phyloP scores from a whole-genome alignment of 1,140 invertebrate genomes.

The Drosophila quadrilineata region DNA sequence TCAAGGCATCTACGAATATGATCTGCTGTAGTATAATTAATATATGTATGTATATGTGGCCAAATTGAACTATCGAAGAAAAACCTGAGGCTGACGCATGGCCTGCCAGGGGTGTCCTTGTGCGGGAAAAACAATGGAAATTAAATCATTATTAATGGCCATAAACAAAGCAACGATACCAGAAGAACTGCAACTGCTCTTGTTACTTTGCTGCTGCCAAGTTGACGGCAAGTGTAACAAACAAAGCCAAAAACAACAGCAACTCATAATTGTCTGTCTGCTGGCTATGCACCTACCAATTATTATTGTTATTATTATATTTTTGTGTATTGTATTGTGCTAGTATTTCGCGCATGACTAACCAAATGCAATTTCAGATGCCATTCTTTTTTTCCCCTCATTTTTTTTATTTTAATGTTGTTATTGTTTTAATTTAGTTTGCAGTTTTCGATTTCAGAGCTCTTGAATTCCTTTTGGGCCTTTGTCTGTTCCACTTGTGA shows the following conservation, averaged over 20 bases:
- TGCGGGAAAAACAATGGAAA: conserved; percentile 63
- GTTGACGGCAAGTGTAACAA: conserved; percentile 62
- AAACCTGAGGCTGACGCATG: conserved; percentile 49
- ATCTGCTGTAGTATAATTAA: too few relatives aligned
- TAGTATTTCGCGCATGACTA: conserved; percentile 77
- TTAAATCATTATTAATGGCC: conserved; percentile 66
- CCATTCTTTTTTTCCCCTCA: conserved; percentile 68
- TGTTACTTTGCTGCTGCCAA: conserved; percentile 42
- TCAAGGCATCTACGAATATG: too few relatives aligned
- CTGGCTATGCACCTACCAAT: conserved; percentile 46
- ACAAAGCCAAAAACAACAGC: conserved; percentile 37
- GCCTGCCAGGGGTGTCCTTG: conserved; percentile 64
- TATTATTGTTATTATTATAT: conserved; percentile 64
- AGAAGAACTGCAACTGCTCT: conserved; percentile 36
- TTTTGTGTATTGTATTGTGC: conserved; percentile 31
- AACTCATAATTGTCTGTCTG: conserved; percentile 26
- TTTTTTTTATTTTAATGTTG: conserved; percentile 40
- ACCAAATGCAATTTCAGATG: conserved; percentile 77
- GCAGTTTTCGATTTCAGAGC: conserved; percentile 16
- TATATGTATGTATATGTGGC: neutral
- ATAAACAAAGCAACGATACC: conserved; percentile 51
- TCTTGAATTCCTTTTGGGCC: conserved; percentile 53
- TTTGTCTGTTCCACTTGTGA: conserved; percentile 62
- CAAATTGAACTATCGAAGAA: conserved; percentile 6
- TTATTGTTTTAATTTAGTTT: conserved; percentile 21